phyloP scores from a whole-genome alignment of 2,888 invertebrate species.

The Pristionchus entomophagus region DNA sequence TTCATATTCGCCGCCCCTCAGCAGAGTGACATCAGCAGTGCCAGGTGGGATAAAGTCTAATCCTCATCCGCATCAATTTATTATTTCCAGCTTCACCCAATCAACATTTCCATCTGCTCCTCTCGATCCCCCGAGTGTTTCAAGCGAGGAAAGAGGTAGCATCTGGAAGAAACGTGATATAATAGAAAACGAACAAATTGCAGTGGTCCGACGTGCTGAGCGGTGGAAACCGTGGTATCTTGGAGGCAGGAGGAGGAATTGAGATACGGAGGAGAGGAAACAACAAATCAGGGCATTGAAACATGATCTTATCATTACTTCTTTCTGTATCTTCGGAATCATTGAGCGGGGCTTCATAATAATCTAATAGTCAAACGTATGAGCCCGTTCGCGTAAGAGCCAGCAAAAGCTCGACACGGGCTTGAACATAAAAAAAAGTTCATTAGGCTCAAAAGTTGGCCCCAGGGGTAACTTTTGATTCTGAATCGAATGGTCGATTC shows the following conservation, averaged over 20 bases:
- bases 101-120: neutral
- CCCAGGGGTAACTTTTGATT: no score
- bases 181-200: no score
- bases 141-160: neutral
- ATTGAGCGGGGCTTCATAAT: neutral
- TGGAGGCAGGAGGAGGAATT: slow-evolving; percentile 40
- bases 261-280: neutral
- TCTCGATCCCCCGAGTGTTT: neutral
- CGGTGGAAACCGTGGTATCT: slow-evolving; percentile 67
- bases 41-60: neutral
- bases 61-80: no score
- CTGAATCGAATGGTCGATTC: no score
- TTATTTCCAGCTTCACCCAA: neutral
- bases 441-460: no score
- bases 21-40: neutral
- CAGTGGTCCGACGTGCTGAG: neutral
- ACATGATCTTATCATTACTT: no score
- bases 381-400: no score
- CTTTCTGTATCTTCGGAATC: neutral
- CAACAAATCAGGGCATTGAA: no score
- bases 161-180: no score
- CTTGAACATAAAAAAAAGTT: no score
- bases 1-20: neutral
- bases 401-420: no score
- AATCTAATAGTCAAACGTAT: neutral